These are phyloP conservation scores for Synchiropus splendidus DNA, from an alignment of 2,113 vertebrate species.

Conservation along the genomic window DNA sequence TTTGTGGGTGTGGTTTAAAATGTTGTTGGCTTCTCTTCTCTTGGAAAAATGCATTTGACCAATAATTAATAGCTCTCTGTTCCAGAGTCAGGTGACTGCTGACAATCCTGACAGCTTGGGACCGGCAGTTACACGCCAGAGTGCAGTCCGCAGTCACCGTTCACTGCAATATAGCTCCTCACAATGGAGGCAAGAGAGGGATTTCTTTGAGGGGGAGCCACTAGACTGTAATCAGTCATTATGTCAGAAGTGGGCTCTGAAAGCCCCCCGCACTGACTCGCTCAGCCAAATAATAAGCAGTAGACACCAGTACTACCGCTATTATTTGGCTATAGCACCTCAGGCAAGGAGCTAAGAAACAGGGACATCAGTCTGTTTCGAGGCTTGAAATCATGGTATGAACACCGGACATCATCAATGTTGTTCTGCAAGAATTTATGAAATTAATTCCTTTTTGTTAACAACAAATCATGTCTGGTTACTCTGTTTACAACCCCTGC, in stretches of 20 bases:
- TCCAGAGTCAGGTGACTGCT: background rate
- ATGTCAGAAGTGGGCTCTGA: constrained; percentile 67
- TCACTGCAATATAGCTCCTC: too few relatives aligned
- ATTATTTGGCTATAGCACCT: constrained; percentile 29
- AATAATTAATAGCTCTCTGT: too few relatives aligned
- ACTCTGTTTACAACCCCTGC: too few relatives aligned
- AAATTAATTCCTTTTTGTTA: too few relatives aligned
- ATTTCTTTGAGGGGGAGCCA: constrained; percentile 71
- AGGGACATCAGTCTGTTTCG: constrained; percentile 33
- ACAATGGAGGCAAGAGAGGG: constrained; percentile 56
- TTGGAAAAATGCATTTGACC: too few relatives aligned
- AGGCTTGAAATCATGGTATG: constrained; percentile 2
- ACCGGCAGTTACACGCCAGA: constrained; percentile 13
- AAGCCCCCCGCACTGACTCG: constrained; percentile 67
- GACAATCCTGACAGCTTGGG: constrained; percentile 35
- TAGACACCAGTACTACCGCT: constrained; percentile 54
- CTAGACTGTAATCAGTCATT: constrained; percentile 84
- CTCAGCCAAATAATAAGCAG: constrained; percentile 80
- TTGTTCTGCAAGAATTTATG: too few relatives aligned
- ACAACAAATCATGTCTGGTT: too few relatives aligned
- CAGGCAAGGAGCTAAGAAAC: constrained; percentile 21
- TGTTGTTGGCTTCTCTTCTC: too few relatives aligned
- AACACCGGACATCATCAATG: too few relatives aligned
- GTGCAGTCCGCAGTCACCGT: too few relatives aligned
- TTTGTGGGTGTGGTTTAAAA: too few relatives aligned